A percentile compares a stretch with the other conserved stretches of the same genome.
These are phyloP conservation scores for Chromis chromis DNA, from an alignment of 2,797 vertebrate genomes.

Conservation along the genomic window DNA sequence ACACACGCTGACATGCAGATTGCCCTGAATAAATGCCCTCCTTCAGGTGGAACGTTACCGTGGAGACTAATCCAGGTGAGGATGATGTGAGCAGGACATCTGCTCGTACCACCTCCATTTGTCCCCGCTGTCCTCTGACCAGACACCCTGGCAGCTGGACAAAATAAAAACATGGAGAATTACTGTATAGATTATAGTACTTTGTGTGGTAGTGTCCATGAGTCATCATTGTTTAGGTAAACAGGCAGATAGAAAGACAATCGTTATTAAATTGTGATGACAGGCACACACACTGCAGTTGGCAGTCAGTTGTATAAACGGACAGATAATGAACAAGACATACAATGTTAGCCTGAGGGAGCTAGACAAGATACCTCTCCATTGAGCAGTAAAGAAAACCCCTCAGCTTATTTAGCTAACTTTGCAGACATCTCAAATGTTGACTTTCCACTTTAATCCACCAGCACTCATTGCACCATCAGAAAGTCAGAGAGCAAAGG, in stretches of 20 bases:
- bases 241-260: background rate
- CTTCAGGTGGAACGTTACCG: slow-evolving; percentile 81
- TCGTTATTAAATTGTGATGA: slow-evolving; percentile 34
- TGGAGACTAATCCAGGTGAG: slow-evolving; percentile 86
- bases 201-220: background rate
- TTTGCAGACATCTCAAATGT: background rate
- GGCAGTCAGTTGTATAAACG: background rate
- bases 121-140: slow-evolving; percentile 50
- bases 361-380: background rate
- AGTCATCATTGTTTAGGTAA: background rate
- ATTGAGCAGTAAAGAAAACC: background rate
- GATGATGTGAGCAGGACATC: slow-evolving; percentile 84
- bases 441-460: slow-evolving; percentile 12
- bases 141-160: slow-evolving; percentile 58
- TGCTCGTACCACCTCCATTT: slow-evolving; percentile 75
- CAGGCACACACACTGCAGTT: background rate
- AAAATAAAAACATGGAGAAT: slow-evolving; percentile 11
- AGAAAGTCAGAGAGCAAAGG: slow-evolving; percentile 25
- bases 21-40: slow-evolving; percentile 74
- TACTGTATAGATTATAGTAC: background rate
- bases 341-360: background rate
- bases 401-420: background rate
- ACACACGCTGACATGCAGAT: slow-evolving; percentile 28
- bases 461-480: background rate
- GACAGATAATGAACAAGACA: slow-evolving; percentile 1